Conservation (phyloP, 2,797 vertebrate genomes). For the Percopsis omiscomaycus region DNA sequence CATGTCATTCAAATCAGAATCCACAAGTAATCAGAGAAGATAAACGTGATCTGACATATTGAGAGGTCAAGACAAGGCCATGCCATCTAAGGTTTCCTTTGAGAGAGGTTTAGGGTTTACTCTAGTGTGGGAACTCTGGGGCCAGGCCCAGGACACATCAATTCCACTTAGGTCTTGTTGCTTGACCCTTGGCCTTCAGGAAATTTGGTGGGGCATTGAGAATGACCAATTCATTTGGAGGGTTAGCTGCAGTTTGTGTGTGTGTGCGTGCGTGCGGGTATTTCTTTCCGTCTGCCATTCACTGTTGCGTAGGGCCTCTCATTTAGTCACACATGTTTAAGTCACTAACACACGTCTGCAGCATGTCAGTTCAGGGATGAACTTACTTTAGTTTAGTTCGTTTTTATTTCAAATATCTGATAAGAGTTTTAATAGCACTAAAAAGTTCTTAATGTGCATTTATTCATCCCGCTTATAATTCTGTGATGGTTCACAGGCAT, state of each 20-base stretch:
- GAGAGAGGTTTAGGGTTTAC: constrained; percentile 30
- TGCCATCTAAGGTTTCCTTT: constrained; percentile 51
- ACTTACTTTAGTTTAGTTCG: background rate
- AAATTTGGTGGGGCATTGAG: constrained; percentile 30
- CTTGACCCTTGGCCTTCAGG: constrained; percentile 30
- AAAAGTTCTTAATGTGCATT: background rate
- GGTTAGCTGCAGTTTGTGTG: constrained; percentile 37
- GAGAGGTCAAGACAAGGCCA: constrained; percentile 36
- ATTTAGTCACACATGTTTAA: constrained; percentile 49
- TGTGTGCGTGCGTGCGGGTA: constrained; percentile 2
- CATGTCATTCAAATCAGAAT: constrained; percentile 18
- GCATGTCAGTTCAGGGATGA: background rate
- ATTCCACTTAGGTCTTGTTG: constrained; percentile 50
- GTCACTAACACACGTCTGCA: background rate
- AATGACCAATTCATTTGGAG: constrained; percentile 57
- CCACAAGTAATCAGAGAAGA: constrained; percentile 14
- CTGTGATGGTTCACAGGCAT: background rate
- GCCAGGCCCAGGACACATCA: constrained; percentile 62
- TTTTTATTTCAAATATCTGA: too few species aligned
- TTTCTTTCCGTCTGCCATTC: constrained; percentile 26
- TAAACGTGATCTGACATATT: constrained; percentile 32
- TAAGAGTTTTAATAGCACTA: too few species aligned
- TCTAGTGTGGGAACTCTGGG: constrained; percentile 44
- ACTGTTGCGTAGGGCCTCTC: constrained; percentile 35
- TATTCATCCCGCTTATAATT: background rate